Evolutionary conservation across 2,888 invertebrate genomes (phyloP), one percentile per base, ranked within the genome.

Genomic region (Amphipoea lucens): DNA sequence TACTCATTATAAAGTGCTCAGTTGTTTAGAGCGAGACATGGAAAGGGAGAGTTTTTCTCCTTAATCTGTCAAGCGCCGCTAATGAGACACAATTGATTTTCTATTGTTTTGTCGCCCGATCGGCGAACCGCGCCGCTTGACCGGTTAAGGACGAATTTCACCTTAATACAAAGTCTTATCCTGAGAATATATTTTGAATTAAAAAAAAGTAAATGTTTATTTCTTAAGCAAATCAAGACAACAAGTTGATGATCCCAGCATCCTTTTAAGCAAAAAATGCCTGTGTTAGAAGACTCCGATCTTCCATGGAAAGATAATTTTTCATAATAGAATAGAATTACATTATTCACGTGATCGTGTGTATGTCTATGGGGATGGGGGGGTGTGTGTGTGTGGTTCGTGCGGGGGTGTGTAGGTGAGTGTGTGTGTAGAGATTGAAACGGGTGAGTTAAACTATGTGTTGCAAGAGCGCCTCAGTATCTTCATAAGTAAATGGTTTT

Each of bases 1-100:
- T 48, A 3, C 4, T 78, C 69, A 76, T 86, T 83, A 74, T 78
- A n/a, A 73, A 85, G 63, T 72, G 51, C n/a, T 85, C 36, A 84
- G 36, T 68, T 23, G 62, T 70, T 79, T 71, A 73, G 17, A 40
- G 29, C 51, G 20, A 71, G 45, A 67, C 60, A 60, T 54, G 12
- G 42, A 51, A 72, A 29, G 1, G 9, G 36, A 54, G 60, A 74
- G 48, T 20, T 36, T 74, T 45, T 77, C n/a, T n/a, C n/a, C n/a
- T n/a, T n/a, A n/a, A n/a, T n/a, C n/a, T n/a, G n/a, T n/a, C n/a
- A n/a, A n/a, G n/a, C n/a, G n/a, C 29, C 29, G 29, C 29, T 29
- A 29, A 29, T 29, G 29, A 29, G 29, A 29, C 29, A 29, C 29
- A 29, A 29, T 29, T 29, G 29, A 29, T 29, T 29, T 29, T 29